A percentile compares a stretch with the other conserved stretches of the same genome.
Conservation (phyloP, 2,797 vertebrate genomes). For the Pipistrellus nathusii region DNA sequence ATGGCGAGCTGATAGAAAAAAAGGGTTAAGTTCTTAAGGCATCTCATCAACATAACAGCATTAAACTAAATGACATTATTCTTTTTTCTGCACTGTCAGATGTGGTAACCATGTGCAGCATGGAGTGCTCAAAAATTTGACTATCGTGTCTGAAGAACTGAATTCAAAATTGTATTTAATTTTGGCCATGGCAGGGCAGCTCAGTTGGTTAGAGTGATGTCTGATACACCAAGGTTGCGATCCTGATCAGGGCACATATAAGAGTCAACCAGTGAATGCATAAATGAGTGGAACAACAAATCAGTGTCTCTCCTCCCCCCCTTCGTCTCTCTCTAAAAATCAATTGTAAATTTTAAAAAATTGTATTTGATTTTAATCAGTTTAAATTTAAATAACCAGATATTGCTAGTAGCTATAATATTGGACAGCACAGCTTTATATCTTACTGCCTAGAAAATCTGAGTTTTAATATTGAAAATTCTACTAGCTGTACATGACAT, state of each 20-base stretch:
- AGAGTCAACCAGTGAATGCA: background rate
- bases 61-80: background rate
- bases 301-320: background rate
- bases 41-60: background rate
- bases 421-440: slow-evolving; percentile 25
- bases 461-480: slow-evolving; percentile 17
- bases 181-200: background rate
- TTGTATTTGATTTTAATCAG: slow-evolving; percentile 60
- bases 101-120: slow-evolving; percentile 2
- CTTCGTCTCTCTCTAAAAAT: background rate
- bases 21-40: background rate
- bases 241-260: background rate
- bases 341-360: background rate
- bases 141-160: background rate
- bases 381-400: slow-evolving; percentile 55
- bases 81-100: background rate
- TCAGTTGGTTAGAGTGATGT: background rate
- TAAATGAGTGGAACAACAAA: background rate
- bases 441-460: slow-evolving; percentile 41
- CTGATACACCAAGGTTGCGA: background rate
- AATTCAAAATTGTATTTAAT: background rate
- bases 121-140: slow-evolving; percentile 8
- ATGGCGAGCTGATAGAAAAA: background rate
- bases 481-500: background rate
- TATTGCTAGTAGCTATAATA: background rate